Evolutionary conservation across 2,113 vertebrate genomes (phyloP).

Genomic region (Dromiciops gliroides): DNA sequence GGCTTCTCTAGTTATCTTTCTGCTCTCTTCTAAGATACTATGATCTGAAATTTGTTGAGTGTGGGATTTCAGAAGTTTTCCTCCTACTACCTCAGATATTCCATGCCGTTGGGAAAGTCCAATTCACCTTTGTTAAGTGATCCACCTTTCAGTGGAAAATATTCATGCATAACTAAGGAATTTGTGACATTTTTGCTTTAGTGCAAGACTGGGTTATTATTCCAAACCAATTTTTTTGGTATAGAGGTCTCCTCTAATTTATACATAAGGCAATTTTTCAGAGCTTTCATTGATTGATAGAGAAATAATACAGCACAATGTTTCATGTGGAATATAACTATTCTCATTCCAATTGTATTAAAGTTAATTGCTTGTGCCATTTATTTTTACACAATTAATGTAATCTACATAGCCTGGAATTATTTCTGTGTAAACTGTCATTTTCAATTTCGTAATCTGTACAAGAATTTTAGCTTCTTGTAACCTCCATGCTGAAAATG

Average conservation of each 20-base stretch:
- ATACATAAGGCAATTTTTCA: background rate
- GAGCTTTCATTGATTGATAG: background rate
- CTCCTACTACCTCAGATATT: background rate
- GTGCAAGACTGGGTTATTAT: background rate
- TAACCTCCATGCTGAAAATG: background rate
- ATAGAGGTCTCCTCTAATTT: background rate
- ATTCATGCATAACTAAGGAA: background rate
- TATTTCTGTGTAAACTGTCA: background rate
- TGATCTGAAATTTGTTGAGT: background rate
- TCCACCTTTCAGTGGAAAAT: background rate
- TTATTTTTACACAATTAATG: background rate
- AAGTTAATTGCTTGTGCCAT: background rate
- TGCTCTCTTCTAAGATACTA: background rate
- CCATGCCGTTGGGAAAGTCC: background rate
- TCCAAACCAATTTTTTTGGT: background rate
- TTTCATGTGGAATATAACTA: background rate
- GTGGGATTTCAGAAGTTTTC: background rate
- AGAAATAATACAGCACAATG: background rate
- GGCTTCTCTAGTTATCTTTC: background rate
- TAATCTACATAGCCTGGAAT: background rate
- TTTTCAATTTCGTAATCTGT: background rate
- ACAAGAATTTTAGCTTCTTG: background rate
- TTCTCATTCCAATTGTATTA: background rate
- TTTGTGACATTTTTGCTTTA: background rate
- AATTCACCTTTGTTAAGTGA: background rate